Evolutionary conservation across 2,797 vertebrate species (phyloP), one percentile per base, ranked within the genome.

Genomic region (Lepus townsendii): DNA sequence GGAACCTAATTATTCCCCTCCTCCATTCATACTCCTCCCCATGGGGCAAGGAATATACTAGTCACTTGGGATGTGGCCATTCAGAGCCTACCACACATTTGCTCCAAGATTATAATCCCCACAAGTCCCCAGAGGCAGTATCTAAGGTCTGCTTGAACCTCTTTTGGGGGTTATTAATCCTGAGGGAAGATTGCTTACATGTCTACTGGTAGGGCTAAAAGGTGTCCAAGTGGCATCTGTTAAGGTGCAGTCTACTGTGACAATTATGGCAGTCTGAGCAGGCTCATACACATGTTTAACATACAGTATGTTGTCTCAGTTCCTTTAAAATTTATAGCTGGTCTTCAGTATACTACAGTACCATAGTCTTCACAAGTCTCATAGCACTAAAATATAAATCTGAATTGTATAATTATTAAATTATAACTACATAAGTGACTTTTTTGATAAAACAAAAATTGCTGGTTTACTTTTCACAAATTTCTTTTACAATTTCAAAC

Each of bases 11-110:
- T 26, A 5, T 26, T 68, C 11, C 26, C 7, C 72, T 60, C 38
- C 35, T 69, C 17, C 10, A 16, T 2, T 27, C 4, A 27, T 6
- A 7, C 30, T n/a, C 1, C 2, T 73, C 1, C 0, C 2, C 19
- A 11, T 19, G 30, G 16, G 9, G 1, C 27, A 79, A 62, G 4
- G 10, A 79, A 68, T 22, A 9, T 11, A 30, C 0, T 22, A 3
- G 20, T 1, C 30, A 38, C 72, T 69, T 1, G 2, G 0, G 3
- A 26, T 8, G 1, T 9, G 47, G 3, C 24, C 4, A 32, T 22
- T 7, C 6, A 76, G 16, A 50, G 12, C 10, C 32, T 35, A 42
- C 7, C 10, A 30, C 5, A 32, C 13, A 66, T 38, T 22, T 69
- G 7, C 3, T 30, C 27, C 50, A 42, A 32, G 26, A 54, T 3